Evolutionary conservation across 2,888 invertebrate species (phyloP).

Genomic region (Elgonia sp.): DNA sequence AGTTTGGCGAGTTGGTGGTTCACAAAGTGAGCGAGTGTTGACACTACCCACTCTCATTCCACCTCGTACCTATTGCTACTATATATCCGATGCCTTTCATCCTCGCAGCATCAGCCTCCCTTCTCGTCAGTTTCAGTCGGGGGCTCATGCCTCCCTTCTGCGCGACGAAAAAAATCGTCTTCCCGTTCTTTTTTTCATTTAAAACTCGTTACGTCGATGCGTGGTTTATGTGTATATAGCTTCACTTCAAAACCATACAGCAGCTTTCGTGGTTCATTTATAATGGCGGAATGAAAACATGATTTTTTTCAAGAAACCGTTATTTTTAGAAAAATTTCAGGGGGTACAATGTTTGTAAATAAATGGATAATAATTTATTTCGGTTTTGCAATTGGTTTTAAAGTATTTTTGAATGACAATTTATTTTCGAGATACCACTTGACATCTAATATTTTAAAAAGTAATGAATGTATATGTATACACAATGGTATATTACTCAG

Average conservation of each 20-base stretch:
- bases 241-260: neutral
- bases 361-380: no score
- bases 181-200: constrained; percentile 39
- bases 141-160: constrained; percentile 34
- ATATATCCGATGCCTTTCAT: constrained; percentile 74
- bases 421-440: no score
- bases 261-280: constrained; percentile 17
- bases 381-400: no score
- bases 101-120: constrained; percentile 76
- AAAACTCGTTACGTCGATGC: constrained; percentile 45
- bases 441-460: no score
- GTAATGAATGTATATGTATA: no score
- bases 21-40: constrained; percentile 86
- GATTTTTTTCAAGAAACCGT: neutral
- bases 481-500: no score
- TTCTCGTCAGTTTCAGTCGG: constrained; percentile 30
- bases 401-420: no score
- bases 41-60: constrained; percentile 85
- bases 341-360: neutral
- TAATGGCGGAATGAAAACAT: neutral
- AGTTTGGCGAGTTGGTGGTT: constrained; percentile 84
- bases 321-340: neutral
- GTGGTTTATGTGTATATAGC: neutral
- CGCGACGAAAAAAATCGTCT: constrained; percentile 46
- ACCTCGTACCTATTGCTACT: constrained; percentile 71